Conservation (phyloP, 2,888 invertebrate genomes). For the Bhutanitis thaidina region DNA sequence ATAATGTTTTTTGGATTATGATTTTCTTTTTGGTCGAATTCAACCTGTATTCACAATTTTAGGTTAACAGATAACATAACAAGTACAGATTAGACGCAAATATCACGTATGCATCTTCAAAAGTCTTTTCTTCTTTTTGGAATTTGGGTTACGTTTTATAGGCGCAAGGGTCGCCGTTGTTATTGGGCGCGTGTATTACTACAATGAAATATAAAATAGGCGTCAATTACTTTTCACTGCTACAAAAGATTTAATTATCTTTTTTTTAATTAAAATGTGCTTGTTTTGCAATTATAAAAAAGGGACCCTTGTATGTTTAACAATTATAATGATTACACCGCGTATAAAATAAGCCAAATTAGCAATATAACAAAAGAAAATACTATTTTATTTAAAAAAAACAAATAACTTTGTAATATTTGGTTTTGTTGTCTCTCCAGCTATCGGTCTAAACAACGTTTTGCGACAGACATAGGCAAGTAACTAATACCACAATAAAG, state of each 20-base stretch:
- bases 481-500: no score
- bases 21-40: not conserved
- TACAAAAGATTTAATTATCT: not conserved
- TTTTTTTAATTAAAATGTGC: not conserved
- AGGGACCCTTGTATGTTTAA: no score
- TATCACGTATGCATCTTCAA: slow-evolving; percentile 27
- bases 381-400: no score
- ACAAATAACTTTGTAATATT: no score
- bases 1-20: no score
- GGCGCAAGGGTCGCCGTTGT: slow-evolving; percentile 23
- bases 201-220: slow-evolving; percentile 8
- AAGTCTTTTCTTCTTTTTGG: slow-evolving; percentile 25
- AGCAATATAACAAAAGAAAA: no score
- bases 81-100: not conserved
- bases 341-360: no score
- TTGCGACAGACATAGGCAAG: no score
- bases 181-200: slow-evolving; percentile 15
- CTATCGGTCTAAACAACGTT: no score
- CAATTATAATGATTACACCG: no score
- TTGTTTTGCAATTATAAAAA: no score
- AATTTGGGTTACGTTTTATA: slow-evolving; percentile 26
- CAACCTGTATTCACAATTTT: not conserved
- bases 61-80: not conserved
- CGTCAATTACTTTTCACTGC: slow-evolving; percentile 13
- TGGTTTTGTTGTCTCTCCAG: no score